These are phyloP conservation scores for Molothrus aeneus DNA, from an alignment of 2,797 vertebrate genomes.

Conservation along the genomic window DNA sequence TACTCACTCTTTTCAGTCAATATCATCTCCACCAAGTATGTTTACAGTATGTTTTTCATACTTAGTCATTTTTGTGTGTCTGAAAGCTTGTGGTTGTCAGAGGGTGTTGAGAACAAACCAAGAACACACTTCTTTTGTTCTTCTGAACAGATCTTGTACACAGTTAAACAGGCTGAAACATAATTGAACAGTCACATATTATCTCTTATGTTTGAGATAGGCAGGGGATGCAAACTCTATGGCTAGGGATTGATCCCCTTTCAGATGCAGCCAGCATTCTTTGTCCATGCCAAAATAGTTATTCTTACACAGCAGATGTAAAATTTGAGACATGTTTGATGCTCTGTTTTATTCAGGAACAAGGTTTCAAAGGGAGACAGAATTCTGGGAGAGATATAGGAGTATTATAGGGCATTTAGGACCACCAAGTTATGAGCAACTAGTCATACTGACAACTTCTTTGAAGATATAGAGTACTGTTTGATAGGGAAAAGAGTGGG, in stretches of 20 bases:
- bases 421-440: background rate
- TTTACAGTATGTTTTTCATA: background rate
- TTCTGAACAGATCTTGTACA: background rate
- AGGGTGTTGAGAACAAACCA: background rate
- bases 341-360: background rate
- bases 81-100: background rate
- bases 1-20: background rate
- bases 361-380: background rate
- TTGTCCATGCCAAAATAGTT: background rate
- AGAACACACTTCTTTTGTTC: background rate
- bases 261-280: background rate
- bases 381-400: background rate
- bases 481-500: background rate
- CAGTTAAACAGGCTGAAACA: background rate
- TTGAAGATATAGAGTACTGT: background rate
- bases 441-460: background rate
- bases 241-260: background rate
- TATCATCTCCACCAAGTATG: background rate
- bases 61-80: background rate
- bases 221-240: background rate
- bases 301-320: background rate
- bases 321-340: background rate
- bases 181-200: background rate
- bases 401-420: background rate
- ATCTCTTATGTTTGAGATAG: background rate